Base-by-base conservation (phyloP, 2,888 invertebrate genomes). In the Drosophila stalkeri region DNA sequence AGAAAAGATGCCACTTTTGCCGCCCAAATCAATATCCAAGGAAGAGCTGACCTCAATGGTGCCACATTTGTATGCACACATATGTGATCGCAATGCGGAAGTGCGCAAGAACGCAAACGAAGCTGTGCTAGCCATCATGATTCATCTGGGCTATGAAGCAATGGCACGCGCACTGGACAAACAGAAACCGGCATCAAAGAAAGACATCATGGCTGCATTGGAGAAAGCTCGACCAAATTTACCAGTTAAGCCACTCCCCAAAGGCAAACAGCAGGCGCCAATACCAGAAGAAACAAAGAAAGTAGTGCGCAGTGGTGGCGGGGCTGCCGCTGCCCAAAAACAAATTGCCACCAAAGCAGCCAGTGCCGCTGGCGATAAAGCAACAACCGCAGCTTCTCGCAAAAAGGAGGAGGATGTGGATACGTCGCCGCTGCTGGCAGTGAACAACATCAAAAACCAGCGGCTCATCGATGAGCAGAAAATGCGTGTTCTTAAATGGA, bases 381-480 rank as follows among this genome's bases (percentile, higher is more conserved):
- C 67, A 5, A 39, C 67, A 6, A 52, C 72, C 1, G 91, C 90
- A 8, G 93, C 94, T 6, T 94, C 94, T 31, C 94, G 94, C 8
- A 98, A 97, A 91, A 98, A 98, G 88, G 96, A 96, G 11, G 98
- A 98, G 67, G 98, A 98, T 67, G 95, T 97, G 14, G 98, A 98
- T 83, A 95, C 94, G 1, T 95, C 96, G 0, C 97, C 98, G 0
- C 93, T 98, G 3, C 94, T 99, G 52, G 96, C 96, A 0, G 94
- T 95, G 20, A 98, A 98, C 91, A 97, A 96, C 90, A 94, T 97
- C 57, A 99, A 99, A 93, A 97, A 98, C 92, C 98, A 98, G 92
- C 95, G 99, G 62, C 95, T 97, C 52, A 96, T 98, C 55, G 99
- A 99, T 90, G 99, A 99, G 92, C 98, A 97, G 88, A 97, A 97